A percentile compares a stretch with the other conserved stretches of the same genome.
These are phyloP conservation scores for Sminthurinus aureus DNA, from an alignment of 2,888 invertebrate genomes.

Conservation along the genomic window DNA sequence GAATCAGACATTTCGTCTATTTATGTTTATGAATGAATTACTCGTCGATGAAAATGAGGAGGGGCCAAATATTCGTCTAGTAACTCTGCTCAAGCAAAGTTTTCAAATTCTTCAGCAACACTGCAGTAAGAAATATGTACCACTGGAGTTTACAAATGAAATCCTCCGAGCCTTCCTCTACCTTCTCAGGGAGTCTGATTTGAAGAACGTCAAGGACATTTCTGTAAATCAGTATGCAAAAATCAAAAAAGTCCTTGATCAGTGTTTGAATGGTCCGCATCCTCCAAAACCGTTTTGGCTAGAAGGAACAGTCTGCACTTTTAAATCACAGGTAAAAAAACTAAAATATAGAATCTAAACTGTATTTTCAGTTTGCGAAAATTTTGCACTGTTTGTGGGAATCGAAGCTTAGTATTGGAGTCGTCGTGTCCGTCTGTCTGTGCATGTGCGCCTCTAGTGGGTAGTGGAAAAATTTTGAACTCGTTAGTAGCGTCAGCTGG, in stretches of 20 bases:
- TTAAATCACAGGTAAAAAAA: slow-evolving; percentile 38
- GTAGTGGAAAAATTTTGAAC: too few species aligned
- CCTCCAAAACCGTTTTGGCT: slow-evolving; percentile 42
- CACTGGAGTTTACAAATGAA: slow-evolving; percentile 43
- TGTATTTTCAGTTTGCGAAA: too few species aligned
- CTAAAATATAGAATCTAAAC: too few species aligned
- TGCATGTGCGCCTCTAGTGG: too few species aligned
- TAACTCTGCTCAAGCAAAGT: slow-evolving; percentile 41
- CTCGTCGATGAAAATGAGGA: slow-evolving; percentile 32
- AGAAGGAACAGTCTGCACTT: slow-evolving; percentile 40
- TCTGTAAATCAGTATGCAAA: slow-evolving; percentile 40
- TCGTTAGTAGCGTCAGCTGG: too few species aligned
- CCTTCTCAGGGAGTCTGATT: slow-evolving; percentile 47
- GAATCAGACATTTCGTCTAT: slow-evolving; percentile 49
- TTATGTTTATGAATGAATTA: slow-evolving; percentile 47
- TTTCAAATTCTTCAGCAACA: slow-evolving; percentile 46
- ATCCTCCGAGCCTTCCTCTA: slow-evolving; percentile 47
- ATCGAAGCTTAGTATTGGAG: too few species aligned
- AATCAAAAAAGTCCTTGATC: slow-evolving; percentile 43
- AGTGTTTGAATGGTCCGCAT: slow-evolving; percentile 33
- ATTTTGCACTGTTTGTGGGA: too few species aligned
- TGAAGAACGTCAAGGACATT: slow-evolving; percentile 44
- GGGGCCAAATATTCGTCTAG: slow-evolving; percentile 2
- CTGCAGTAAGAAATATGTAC: slow-evolving; percentile 41
- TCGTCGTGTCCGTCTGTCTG: too few species aligned